Evolutionary conservation across 1,140 invertebrate genomes (phyloP), one percentile per base, ranked within the genome.

Genomic region (Pogonomyrmex barbatus): DNA sequence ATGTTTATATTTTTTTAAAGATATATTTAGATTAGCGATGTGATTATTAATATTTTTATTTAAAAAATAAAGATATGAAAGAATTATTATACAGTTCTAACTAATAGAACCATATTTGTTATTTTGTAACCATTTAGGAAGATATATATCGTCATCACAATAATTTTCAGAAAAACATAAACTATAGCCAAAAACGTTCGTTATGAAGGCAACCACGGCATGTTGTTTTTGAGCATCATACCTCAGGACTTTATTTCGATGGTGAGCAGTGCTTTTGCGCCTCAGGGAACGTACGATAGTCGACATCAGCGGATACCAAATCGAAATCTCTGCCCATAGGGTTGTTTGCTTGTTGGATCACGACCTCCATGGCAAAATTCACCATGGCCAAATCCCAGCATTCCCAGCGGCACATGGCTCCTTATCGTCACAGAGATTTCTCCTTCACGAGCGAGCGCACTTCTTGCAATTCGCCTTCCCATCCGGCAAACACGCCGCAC

Each of bases 281-380:
- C 79, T 77, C 88, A 76, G 79, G 90, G 88, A 84, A 90, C 76
- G 89, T 70, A 65, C 86, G 90, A 85, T 88, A 88, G 85, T 89
- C 85, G 90, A 88, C 86, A 86, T 84, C 78, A 84, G 63, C 82
- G 86, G 86, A 90, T 90, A 90, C 81, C 88, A 71, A 87, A 90
- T 91, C 91, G 91, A 90, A 91, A 87, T 87, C 75, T 83, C 65
- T 91, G 88, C 88, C 90, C 88, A 87, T 86, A 86, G 90, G 88
- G 88, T 88, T 91, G 91, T 91, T 91, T 91, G 90, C 90, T 84
- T 87, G 86, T 85, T 90, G 90, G 91, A 91, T 91, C 91, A 91
- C 90, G 88, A 87, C 85, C 90, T 87, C 88, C 90, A 91, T 91
- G 73, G 89, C 85, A 86, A 91, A 91, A 91, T 90, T 91, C 84